Evolutionary conservation across 2,888 invertebrate genomes (phyloP), one percentile per base, ranked within the genome.

Genomic region (Selenia dentaria): DNA sequence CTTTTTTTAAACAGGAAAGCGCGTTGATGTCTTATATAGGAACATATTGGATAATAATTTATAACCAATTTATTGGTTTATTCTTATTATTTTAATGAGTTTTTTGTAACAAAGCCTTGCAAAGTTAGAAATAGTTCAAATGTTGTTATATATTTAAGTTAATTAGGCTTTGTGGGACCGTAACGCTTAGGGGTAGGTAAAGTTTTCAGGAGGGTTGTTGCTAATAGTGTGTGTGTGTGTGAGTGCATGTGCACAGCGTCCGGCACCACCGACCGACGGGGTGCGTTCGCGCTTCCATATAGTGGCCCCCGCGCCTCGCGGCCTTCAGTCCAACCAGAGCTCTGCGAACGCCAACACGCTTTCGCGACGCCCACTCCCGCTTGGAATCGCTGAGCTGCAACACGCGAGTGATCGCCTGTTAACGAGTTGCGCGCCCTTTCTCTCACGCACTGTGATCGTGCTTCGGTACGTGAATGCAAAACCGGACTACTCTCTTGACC

Each of bases 371-470:
- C 75, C 82, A 79, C 79, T 83, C 76, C 69, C 74, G 76, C 78
- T 69, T 52, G 67, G 72, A 69, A 74, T 69, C 71, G 74, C 74
- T 71, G 69, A 76, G 68, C 66, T 67, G 65, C 74, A 70, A 73
- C 81, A 81, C 88, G 87, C 86, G 87, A 83, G 79, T 81, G 79
- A 70, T 70, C 76, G 73, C 75, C 72, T 70, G 76, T 79, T 70
- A 79, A 76, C 80, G 71, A 83, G 75, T 79, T 75, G 80, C 79
- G 81, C 85, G 81, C 84, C 88, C 88, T 89, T 88, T 88, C 88
- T 89, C 89, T 88, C 86, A 81, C 86, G 85, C 86, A 82, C 80
- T 80, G 86, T 80, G 78, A 77, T 83, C 86, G 88, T 88, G 86
- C 80, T 77, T 75, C 80, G 82, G 81, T 81, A 85, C 85, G 84